phyloP scores from a whole-genome alignment of 2,113 vertebrate species.

The Stegostoma tigrinum region DNA sequence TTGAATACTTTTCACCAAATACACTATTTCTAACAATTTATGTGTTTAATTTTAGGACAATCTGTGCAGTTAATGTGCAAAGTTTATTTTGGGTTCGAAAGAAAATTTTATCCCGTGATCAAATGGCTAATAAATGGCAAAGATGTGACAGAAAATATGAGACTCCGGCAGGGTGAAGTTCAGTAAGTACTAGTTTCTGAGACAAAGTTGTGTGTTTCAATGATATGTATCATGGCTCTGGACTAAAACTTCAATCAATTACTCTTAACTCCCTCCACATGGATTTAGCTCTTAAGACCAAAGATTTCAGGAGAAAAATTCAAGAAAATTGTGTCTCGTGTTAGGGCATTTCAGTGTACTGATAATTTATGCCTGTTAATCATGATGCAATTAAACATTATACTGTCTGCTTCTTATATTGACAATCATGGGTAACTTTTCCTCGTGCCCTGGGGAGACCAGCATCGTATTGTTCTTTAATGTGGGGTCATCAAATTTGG shows the following conservation, averaged over 20 bases:
- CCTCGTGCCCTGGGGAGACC: too few relatives aligned
- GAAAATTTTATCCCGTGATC: slow-evolving; percentile 41
- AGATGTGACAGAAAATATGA: slow-evolving; percentile 43
- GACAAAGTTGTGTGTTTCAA: not conserved
- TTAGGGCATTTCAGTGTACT: not conserved
- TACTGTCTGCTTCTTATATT: not conserved
- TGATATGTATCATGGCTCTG: not conserved
- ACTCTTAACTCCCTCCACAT: not conserved
- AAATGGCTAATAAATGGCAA: slow-evolving; percentile 56
- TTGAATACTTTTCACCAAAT: not conserved
- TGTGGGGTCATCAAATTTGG: too few relatives aligned
- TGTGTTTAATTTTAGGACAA: slow-evolving; percentile 52
- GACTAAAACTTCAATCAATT: not conserved
- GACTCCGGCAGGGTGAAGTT: slow-evolving; percentile 39
- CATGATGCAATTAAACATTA: not conserved
- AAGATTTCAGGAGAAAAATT: not conserved
- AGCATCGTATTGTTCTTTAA: too few relatives aligned
- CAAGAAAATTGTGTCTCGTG: not conserved
- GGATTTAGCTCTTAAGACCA: not conserved
- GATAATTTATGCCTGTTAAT: not conserved
- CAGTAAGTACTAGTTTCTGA: slow-evolving; percentile 46
- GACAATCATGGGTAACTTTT: not conserved
- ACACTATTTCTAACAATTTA: not conserved
- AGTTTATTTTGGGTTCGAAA: slow-evolving; percentile 63
- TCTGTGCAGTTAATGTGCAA: slow-evolving; percentile 59